Conservation (phyloP, 2,113 vertebrate species). For the Microtus oregoni region DNA sequence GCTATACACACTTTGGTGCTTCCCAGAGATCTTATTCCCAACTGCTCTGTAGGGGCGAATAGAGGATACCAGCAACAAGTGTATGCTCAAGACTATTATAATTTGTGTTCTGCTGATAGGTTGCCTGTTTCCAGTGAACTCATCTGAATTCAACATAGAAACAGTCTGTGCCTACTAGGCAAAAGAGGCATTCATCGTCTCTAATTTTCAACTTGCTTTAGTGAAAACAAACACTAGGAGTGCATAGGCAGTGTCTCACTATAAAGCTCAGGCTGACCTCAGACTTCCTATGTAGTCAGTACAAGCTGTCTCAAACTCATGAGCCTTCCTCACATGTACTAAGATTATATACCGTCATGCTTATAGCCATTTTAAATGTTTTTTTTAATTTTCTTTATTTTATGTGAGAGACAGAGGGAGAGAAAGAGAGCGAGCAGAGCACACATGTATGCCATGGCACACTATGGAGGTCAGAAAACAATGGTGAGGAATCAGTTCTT, state of each 20-base stretch:
- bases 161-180: background rate
- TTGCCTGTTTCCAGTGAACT: background rate
- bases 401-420: background rate
- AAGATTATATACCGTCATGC: background rate
- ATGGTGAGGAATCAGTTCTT: background rate
- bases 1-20: background rate
- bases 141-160: background rate
- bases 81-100: background rate
- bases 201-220: background rate
- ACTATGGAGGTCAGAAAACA: background rate
- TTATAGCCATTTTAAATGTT: background rate
- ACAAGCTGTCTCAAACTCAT: background rate
- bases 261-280: background rate
- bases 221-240: background rate
- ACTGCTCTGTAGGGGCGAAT: background rate
- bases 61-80: background rate
- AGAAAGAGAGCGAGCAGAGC: background rate
- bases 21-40: background rate
- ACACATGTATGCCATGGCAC: background rate
- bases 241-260: background rate
- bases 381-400: background rate
- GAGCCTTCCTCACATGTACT: no score
- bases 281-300: background rate
- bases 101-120: background rate
- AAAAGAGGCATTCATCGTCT: background rate